Evolutionary conservation across 2,113 vertebrate species (phyloP).

Genomic region (Nestor notabilis): DNA sequence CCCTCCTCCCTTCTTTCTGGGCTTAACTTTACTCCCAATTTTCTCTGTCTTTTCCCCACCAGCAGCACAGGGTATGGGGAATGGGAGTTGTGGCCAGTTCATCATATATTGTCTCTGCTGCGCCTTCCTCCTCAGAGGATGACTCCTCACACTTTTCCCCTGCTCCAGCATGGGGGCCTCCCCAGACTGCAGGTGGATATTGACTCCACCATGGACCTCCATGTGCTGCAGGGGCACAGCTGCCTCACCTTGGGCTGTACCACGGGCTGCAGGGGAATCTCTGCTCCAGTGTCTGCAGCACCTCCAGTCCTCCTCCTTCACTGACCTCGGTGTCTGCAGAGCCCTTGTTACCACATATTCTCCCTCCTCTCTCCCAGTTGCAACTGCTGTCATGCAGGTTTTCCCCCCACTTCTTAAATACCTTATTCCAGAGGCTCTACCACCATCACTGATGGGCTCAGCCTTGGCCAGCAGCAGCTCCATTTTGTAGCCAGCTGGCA

Average conservation of each 20-base stretch:
- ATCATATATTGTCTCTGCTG: background rate
- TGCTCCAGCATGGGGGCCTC: background rate
- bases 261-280: background rate
- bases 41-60: background rate
- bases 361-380: background rate
- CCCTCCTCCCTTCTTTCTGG: background rate
- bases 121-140: background rate
- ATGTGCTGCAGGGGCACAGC: background rate
- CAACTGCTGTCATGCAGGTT: background rate
- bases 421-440: background rate
- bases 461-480: background rate
- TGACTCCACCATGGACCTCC: background rate
- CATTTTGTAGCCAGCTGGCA: background rate
- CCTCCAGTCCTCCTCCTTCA: background rate
- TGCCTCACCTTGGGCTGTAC: background rate
- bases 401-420: background rate
- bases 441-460: background rate
- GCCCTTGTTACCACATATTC: background rate
- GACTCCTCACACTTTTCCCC: background rate
- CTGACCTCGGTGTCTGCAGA: rapidly evolving
- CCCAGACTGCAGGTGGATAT: background rate
- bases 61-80: background rate
- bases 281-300: rapidly evolving
- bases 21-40: background rate
- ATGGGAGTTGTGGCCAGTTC: background rate